These are phyloP conservation scores for Chalcis sispes DNA, from an alignment of 2,888 invertebrate species.

Conservation along the genomic window DNA sequence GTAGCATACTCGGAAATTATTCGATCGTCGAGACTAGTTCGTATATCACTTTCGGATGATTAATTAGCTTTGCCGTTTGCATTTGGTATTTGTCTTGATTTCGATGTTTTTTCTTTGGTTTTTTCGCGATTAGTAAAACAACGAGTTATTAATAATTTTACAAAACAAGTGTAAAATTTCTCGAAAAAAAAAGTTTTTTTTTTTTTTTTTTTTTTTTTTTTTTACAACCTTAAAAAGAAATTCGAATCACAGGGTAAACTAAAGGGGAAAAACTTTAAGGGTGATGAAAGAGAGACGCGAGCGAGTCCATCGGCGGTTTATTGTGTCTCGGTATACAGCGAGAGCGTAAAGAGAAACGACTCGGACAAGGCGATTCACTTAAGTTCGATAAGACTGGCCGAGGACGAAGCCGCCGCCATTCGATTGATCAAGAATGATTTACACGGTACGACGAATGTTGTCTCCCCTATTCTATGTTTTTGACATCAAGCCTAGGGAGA, in stretches of 20 bases:
- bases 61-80: slow-evolving; percentile 21
- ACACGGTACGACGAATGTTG: slow-evolving; percentile 54
- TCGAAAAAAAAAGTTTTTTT: too few relatives aligned
- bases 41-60: slow-evolving; percentile 26
- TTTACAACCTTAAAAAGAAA: too few relatives aligned
- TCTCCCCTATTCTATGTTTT: slow-evolving; percentile 30
- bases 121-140: too few relatives aligned
- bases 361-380: not conserved
- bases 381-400: slow-evolving; percentile 31
- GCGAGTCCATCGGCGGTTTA: not conserved
- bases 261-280: too few relatives aligned
- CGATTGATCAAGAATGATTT: slow-evolving; percentile 63
- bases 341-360: not conserved
- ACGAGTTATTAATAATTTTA: too few relatives aligned
- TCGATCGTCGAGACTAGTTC: slow-evolving; percentile 8
- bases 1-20: slow-evolving; percentile 18
- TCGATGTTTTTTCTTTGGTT: too few relatives aligned
- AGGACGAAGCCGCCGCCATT: slow-evolving; percentile 9
- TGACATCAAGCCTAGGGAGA: not conserved
- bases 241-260: too few relatives aligned
- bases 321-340: not conserved
- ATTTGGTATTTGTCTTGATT: too few relatives aligned
- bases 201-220: too few relatives aligned
- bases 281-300: too few relatives aligned
- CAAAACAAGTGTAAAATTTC: too few relatives aligned